Conservation (phyloP, 2,888 invertebrate species). For the Microplitis deprimator region DNA sequence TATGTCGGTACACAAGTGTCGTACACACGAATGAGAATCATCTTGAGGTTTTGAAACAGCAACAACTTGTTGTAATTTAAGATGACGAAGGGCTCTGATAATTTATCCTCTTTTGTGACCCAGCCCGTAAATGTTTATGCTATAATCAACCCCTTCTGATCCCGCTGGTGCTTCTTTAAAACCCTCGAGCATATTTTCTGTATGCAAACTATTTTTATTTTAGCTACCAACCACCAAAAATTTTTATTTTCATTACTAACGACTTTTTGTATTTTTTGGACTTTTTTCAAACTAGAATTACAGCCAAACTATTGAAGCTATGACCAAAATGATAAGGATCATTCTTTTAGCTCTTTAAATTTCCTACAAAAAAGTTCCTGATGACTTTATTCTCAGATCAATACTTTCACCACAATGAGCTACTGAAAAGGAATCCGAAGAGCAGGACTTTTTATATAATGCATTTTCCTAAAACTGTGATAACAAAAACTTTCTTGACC, state of each 20-base stretch:
- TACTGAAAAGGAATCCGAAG: too few species aligned
- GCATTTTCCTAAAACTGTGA: too few species aligned
- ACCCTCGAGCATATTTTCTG: too few species aligned
- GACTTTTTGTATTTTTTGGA: background rate
- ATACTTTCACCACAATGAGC: too few species aligned
- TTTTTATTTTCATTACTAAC: background rate
- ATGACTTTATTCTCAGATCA: too few species aligned
- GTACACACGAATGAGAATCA: background rate
- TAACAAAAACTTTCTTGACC: too few species aligned
- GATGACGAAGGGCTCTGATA: background rate
- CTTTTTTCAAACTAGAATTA: background rate
- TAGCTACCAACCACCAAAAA: background rate
- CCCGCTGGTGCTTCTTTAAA: constrained; percentile 15
- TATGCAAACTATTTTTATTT: too few species aligned
- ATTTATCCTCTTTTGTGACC: constrained; percentile 59
- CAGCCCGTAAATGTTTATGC: constrained; percentile 55
- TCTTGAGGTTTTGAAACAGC: background rate
- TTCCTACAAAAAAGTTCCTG: too few species aligned
- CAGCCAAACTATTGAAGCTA: background rate
- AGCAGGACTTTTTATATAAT: too few species aligned
- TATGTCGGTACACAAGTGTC: background rate
- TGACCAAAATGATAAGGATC: too few species aligned
- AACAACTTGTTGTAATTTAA: background rate
- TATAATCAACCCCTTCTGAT: constrained; percentile 5
- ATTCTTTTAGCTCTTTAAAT: too few species aligned